Conservation (phyloP, 2,888 invertebrate species). For the Coenonympha arcania region DNA sequence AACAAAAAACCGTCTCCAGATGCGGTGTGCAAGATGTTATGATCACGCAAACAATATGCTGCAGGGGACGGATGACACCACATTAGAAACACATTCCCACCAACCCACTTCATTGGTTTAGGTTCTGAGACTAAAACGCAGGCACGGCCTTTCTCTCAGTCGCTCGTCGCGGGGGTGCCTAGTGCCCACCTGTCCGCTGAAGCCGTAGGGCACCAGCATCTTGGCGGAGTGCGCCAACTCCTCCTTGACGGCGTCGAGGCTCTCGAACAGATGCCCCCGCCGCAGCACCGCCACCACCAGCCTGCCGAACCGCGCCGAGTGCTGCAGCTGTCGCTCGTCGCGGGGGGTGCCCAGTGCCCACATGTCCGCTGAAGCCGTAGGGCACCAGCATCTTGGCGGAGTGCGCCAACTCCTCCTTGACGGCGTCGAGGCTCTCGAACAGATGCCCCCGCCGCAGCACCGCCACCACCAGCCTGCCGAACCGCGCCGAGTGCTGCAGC, state of each 20-base stretch:
- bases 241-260: slow-evolving; percentile 84
- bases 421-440: slow-evolving; percentile 81
- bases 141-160: no score
- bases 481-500: slow-evolving; percentile 81
- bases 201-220: slow-evolving; percentile 83
- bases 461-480: slow-evolving; percentile 87
- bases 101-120: no score
- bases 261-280: slow-evolving; percentile 81
- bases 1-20: no score
- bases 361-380: slow-evolving; percentile 74
- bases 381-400: slow-evolving; percentile 89
- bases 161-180: slow-evolving; percentile 86
- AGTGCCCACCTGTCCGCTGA: slow-evolving; percentile 69
- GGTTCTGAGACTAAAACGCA: no score
- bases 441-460: slow-evolving; percentile 84
- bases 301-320: slow-evolving; percentile 83
- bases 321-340: slow-evolving; percentile 85
- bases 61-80: no score
- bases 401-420: slow-evolving; percentile 86
- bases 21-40: no score
- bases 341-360: slow-evolving; percentile 77
- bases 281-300: slow-evolving; percentile 88
- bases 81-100: no score
- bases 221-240: slow-evolving; percentile 86
- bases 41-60: no score